Evolutionary conservation across 2,113 vertebrate species (phyloP), one percentile per base, ranked within the genome.

Genomic region (Prunella himalayana): DNA sequence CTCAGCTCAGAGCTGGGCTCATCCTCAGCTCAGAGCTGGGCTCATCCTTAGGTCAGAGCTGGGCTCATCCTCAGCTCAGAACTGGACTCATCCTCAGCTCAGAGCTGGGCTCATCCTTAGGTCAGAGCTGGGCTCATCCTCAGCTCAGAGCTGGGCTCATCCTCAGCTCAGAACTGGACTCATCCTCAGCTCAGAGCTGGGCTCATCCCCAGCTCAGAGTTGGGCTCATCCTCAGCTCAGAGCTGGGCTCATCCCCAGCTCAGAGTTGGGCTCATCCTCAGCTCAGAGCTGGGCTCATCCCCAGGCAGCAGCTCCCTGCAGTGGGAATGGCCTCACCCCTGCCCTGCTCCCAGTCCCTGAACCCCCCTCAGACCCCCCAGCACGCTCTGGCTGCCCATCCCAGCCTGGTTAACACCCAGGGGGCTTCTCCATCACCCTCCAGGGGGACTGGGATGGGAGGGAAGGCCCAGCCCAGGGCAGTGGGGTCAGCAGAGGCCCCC

Each of bases 161-260:
- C 47, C 47, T 8, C 7, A 10, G 28, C 2, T 10, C 19, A 51
- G 49, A 25, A 44, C 64, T 18, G 42, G 31, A 22, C 42, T 12
- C 42, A n/a, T 2, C 31, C 42, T 45, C 7, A 1, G 41, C 2
- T 1, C 18, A 50, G 28, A 19, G 37, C 68, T 20, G n/a, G 20
- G 49, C n/a, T 22, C n/a, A 22, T 3, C 27, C 47, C 5, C 0
- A 0, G n/a, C 2, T 1, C 35, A 28, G 66, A 16, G n/a, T 19
- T 7, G n/a, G 19, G 47, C 35, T 14, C 49, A 41, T 10, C 37
- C 68, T 4, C 1, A 0, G 19, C 0, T 0, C 31, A 31, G n/a
- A 14, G 42, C 56, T 11, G 45, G 45, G 57, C 35, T 8, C 33
- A 75, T 5, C 41, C 39, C 0, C 0, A 1, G 42, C 15, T 9